Base-by-base conservation (phyloP, 2,113 vertebrate genomes). In the Acrocephalus arundinaceus region DNA sequence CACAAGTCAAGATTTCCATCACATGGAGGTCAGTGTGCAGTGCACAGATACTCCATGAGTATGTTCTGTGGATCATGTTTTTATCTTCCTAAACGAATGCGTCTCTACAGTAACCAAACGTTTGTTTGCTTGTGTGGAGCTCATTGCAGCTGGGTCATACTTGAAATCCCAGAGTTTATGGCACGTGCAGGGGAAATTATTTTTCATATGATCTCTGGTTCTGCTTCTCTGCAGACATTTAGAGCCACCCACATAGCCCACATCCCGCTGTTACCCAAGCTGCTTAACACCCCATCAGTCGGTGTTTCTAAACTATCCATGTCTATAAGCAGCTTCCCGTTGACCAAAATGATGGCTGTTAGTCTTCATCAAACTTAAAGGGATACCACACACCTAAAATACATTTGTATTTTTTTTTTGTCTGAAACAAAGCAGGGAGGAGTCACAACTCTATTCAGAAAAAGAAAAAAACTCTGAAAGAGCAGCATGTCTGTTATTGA, bases 141-240 rank as follows among this genome's bases (percentile, higher is more conserved):
- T 96, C 85, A 72, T 95, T 96, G 93, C 83, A 85, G 91, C 93
- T 88, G 66, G 89, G 78, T 92, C 89, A 72, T 78, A 96, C 78
- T 87, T 76, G 67, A 94, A 97, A 91, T 82, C 81, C 84, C 89
- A 72, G 77, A 91, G 87, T 95, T 96, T 87, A 93, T 0, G 4
- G 79, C 73, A 85, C 78, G 58, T 43, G 77, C 86, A 81, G 76
- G 76, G 88, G 61, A 90, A 96, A 94, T 94, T 57, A 85, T 91
- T 95, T 94, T 95, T 96, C 80, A 51, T 59, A 91, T 35, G 65
- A 55, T 82, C 54, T 92, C 87, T 90, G 85, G 79, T 92, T 90
- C 46, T 87, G 23, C 93, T 81, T 82, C 83, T 87, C 74, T 58
- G 57, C 43, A 87, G 81, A 52, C 48, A 9, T 28, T 48, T 51